Percentiles rank a stretch among this genome's conserved stretches.
These are phyloP conservation scores for Dynastes tityus DNA, from an alignment of 2,888 invertebrate species.

Conservation along the genomic window DNA sequence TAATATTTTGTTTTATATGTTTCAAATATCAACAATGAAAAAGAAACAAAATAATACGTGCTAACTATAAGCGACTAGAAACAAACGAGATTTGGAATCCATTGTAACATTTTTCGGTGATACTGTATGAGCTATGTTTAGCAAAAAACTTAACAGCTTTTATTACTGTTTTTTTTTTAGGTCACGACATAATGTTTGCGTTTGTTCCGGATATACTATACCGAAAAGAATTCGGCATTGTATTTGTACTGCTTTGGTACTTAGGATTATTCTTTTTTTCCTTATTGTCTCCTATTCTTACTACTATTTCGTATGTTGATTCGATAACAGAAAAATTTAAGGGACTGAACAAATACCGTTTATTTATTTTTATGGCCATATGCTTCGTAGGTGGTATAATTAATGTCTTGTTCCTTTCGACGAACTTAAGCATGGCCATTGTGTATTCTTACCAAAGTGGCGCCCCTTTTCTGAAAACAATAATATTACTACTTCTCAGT, in stretches of 20 bases:
- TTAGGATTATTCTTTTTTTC: conserved; percentile 47
- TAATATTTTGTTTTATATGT: no score
- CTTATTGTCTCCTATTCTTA: conserved; percentile 43
- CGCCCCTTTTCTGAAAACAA: conserved; percentile 40
- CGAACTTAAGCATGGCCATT: conserved; percentile 41
- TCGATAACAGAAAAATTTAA: conserved; percentile 50
- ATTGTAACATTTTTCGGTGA: no score
- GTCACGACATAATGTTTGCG: conserved; percentile 46
- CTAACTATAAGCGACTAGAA: no score
- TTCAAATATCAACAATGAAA: no score
- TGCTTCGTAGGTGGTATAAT: conserved; percentile 30
- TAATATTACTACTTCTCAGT: conserved; percentile 42
- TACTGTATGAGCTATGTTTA: no score
- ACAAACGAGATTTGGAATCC: no score
- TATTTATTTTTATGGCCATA: conserved; percentile 44
- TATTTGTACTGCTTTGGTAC: conserved; percentile 51
- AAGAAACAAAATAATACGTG: no score
- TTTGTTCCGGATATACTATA: conserved; percentile 48
- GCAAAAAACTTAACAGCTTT: no score
- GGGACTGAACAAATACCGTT: conserved; percentile 47
- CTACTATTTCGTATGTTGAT: conserved; percentile 45
- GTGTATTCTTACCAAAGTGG: conserved; percentile 48
- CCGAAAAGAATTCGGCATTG: conserved; percentile 37
- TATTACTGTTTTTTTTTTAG: background rate
- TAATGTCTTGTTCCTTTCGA: conserved; percentile 36